Conservation (phyloP, 2,888 invertebrate genomes). For the Amaurobius ferox region DNA sequence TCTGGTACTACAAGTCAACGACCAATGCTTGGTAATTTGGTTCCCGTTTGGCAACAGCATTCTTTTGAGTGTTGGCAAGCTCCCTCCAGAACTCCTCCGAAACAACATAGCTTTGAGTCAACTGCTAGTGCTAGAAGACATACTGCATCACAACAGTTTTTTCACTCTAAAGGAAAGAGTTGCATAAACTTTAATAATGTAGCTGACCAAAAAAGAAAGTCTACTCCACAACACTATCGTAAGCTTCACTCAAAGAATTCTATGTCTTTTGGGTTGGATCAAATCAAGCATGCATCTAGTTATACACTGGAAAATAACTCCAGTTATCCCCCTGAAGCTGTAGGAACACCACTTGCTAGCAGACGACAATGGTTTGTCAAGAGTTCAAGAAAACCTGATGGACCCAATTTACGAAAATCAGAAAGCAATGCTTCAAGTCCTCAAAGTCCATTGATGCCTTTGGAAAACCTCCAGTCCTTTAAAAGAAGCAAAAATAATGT, state of each 20-base stretch:
- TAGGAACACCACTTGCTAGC: slow-evolving; percentile 75
- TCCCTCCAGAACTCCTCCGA: slow-evolving; percentile 38
- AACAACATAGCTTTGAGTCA: slow-evolving; percentile 60
- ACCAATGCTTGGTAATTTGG: slow-evolving; percentile 50
- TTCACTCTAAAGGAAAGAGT: slow-evolving; percentile 53
- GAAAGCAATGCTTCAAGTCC: slow-evolving; percentile 75
- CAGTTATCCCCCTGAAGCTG: slow-evolving; percentile 54
- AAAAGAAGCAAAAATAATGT: slow-evolving; percentile 61
- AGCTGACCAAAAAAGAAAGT: slow-evolving; percentile 41
- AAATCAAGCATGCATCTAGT: slow-evolving; percentile 56
- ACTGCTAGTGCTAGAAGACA: slow-evolving; percentile 37
- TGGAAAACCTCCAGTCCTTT: slow-evolving; percentile 58
- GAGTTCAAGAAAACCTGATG: slow-evolving; percentile 45
- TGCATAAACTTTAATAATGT: slow-evolving; percentile 48
- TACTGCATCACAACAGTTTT: slow-evolving; percentile 37
- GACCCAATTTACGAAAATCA: slow-evolving; percentile 61
- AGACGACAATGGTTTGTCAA: slow-evolving; percentile 75
- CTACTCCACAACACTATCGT: slow-evolving; percentile 57
- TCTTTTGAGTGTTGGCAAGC: slow-evolving; percentile 65
- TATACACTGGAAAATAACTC: slow-evolving; percentile 56
- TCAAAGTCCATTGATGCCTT: slow-evolving; percentile 75
- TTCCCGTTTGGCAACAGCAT: slow-evolving; percentile 64
- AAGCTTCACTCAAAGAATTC: slow-evolving; percentile 56
- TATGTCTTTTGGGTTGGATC: slow-evolving; percentile 57
- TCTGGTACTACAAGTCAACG: slow-evolving; percentile 32